Evolutionary conservation across 1,140 invertebrate genomes (phyloP).

Genomic region (Zaprionus taronus): DNA sequence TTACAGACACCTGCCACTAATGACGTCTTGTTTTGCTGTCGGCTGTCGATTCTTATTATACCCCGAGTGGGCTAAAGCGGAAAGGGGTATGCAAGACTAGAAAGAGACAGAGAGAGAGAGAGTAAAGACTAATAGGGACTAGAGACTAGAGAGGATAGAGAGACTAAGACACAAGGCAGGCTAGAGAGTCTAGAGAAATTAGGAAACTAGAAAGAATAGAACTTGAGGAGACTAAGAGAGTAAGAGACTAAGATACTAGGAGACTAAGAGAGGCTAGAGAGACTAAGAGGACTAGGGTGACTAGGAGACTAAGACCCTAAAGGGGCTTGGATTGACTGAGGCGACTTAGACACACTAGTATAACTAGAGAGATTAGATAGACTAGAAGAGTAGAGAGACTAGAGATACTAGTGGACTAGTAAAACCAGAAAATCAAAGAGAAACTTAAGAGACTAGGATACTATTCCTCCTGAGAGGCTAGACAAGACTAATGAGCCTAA

Average conservation of each 20-base stretch:
- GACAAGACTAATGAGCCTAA: too few species aligned
- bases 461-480: background rate
- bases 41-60: slow-evolving; percentile 35
- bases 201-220: background rate
- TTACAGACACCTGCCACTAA: slow-evolving; percentile 81
- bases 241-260: background rate
- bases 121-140: too few species aligned
- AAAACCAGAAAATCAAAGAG: too few species aligned
- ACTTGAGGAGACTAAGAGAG: background rate
- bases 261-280: background rate
- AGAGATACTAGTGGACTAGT: too few species aligned
- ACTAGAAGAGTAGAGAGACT: too few species aligned
- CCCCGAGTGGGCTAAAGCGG: background rate
- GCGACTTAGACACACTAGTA: too few species aligned
- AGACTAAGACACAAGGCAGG: background rate
- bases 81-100: slow-evolving; percentile 2
- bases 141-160: background rate
- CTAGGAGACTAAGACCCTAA: too few species aligned
- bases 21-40: slow-evolving; percentile 76
- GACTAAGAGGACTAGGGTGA: too few species aligned
- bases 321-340: too few species aligned
- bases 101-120: background rate
- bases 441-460: too few species aligned
- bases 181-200: background rate
- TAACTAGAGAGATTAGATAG: too few species aligned